Base-by-base conservation (phyloP, 2,888 invertebrate species). In the Melipona bicolor region DNA sequence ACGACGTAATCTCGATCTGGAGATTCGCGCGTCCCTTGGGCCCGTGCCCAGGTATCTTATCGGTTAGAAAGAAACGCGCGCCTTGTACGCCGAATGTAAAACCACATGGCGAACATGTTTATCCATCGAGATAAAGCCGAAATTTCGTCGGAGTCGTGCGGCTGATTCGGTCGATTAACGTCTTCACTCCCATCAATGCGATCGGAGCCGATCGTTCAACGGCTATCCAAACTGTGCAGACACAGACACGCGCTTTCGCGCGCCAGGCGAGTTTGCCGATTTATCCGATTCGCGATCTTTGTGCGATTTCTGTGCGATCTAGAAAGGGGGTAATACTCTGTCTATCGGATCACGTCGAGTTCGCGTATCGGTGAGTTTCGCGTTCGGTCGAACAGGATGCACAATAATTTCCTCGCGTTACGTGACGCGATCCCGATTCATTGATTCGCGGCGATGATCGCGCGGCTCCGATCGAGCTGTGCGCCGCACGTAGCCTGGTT, bases 371-470 rank as follows among this genome's bases (percentile, higher is more conserved):
- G 15, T 15, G 54, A 49, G 61, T 54, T 69, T 79, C 62, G 9
- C 9, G 43, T 64, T 81, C 70, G 43, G 19, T 64, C 65, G 74
- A 54, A 77, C 77, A 75, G 75, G 77, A 72, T 79, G 84, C 81
- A 67, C 78, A 69, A 85, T 85, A 85, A 87, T 87, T 83, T 84
- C 68, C 77, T 71, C 78, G 81, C 74, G 77, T 81, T 84, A 84
- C 84, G 84, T 76, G 83, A 83, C 80, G 80, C 83, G 84, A 87
- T 84, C 77, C 69, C 79, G 77, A 85, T 67, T 87, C 80, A 78
- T 87, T 76, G 84, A 86, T 76, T 84, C 81, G 79, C 65, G 59
- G 67, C 77, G 65, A 19, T 65, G 32, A 50, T 79, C 61, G 24
- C 49, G 24, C 32, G 21, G 21, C 27, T 61, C 5, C 24, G 27